phyloP scores from a whole-genome alignment of 1,140 invertebrate genomes.

The Platorchestia sp. region DNA sequence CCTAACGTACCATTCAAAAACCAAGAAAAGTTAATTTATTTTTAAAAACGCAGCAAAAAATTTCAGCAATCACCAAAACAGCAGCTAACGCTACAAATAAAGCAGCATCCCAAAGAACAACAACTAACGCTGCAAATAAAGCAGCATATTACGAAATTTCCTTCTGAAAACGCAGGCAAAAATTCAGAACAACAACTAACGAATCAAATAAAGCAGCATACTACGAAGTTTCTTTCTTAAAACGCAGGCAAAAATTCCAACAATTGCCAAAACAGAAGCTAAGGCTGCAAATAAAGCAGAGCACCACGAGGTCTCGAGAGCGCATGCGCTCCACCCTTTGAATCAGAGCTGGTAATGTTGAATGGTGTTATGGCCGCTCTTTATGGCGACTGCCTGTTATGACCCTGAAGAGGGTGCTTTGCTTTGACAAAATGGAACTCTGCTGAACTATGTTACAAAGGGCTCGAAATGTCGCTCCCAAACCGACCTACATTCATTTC shows the following conservation, averaged over 20 bases:
- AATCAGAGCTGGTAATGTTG: slow-evolving; percentile 31
- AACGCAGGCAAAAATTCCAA: background rate
- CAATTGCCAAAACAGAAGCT: background rate
- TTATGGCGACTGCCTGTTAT: slow-evolving; percentile 26
- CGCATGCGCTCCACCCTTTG: background rate
- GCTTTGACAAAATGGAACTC: slow-evolving; percentile 49
- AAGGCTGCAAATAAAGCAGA: background rate
- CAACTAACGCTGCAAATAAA: too few relatives aligned
- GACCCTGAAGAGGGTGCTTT: slow-evolving; percentile 49
- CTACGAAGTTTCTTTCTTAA: background rate
- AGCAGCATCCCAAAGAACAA: too few relatives aligned
- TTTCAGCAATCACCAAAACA: too few relatives aligned
- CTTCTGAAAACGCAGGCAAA: too few relatives aligned
- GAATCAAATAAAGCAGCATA: too few relatives aligned
- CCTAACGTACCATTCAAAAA: too few relatives aligned
- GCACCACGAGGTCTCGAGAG: background rate
- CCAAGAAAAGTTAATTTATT: too few relatives aligned
- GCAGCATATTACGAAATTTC: too few relatives aligned
- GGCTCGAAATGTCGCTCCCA: slow-evolving; percentile 28
- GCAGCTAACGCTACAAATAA: too few relatives aligned
- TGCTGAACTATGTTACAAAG: slow-evolving; percentile 45
- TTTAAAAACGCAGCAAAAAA: too few relatives aligned
- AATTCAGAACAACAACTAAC: too few relatives aligned
- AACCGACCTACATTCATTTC: slow-evolving; percentile 4
- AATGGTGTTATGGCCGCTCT: slow-evolving; percentile 39